Evolutionary conservation across 2,888 invertebrate genomes (phyloP), one percentile per base, ranked within the genome.

Genomic region (Dicroscelio sp.): DNA sequence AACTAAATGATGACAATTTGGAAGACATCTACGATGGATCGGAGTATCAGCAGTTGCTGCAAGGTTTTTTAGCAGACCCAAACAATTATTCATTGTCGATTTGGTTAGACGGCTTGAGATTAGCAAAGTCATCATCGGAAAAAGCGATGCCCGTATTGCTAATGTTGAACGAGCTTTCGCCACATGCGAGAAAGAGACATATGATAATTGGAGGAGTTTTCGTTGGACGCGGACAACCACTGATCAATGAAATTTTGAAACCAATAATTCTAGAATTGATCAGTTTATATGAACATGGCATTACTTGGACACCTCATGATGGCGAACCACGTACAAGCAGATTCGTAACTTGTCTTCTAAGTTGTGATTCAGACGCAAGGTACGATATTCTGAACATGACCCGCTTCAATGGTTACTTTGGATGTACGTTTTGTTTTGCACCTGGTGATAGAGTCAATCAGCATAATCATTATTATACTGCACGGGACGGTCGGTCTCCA

Each of bases 271-370:
- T 63, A 20, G 63, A 63, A 63, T 30, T 63, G 63, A 63, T 63
- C 27, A 63, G 63, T 31, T 63, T 63, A 31, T 73, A 73, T n/a
- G 23, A 73, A 1, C 14, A 73, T 30, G 73, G 73, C 20, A 52
- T 73, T 1, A 55, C 20, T 30, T 73, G 73, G 73, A 73, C 73
- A 17, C 73, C 73, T n/a, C n/a, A n/a, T n/a, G 73, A 52, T 27
- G 73, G 73, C 31, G 55, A 55, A 1, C 31, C 30, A n/a, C 73
- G 73, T 31, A 52, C 31, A n/a, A 73, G 73, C 23, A 52, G 73
- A 52, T 73, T 73, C 73, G 31, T 73, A 25, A 52, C n/a, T 20
- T n/a, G 17, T 17, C 1, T 73, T n/a, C 31, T 73, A 27, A 31
- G 20, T 31, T 73, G 73, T 20, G 73, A 73, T 31, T 73, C 73